These are phyloP conservation scores for Phenganax marumi DNA, from an alignment of 92 coral and sea anemone genomes.

Conservation along the genomic window DNA sequence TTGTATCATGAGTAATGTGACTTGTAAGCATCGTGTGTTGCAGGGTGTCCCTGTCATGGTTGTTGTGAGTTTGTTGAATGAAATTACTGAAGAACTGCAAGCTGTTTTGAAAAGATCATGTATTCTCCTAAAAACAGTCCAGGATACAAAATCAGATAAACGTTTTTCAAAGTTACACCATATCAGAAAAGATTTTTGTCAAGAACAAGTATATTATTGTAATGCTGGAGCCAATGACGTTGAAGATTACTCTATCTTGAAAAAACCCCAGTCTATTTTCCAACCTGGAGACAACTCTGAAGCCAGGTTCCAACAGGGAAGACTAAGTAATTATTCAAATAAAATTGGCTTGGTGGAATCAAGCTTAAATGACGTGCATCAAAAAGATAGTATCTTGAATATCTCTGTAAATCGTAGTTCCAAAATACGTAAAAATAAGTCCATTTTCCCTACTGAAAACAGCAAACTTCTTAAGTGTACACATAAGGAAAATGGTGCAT, in stretches of 20 bases:
- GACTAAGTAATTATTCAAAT: too few relatives aligned
- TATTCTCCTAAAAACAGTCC: constrained; percentile 9
- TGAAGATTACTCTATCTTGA: too few relatives aligned
- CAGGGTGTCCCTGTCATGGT: constrained; percentile 80
- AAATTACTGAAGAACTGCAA: constrained; percentile 63
- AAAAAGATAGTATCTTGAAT: too few relatives aligned
- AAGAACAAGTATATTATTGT: background rate
- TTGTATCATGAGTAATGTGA: background rate
- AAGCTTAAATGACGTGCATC: too few relatives aligned
- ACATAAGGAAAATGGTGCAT: background rate
- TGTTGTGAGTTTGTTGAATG: constrained; percentile 63
- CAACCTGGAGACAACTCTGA: too few relatives aligned
- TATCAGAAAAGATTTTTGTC: background rate
- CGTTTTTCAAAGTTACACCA: background rate
- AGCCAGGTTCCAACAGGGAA: too few relatives aligned
- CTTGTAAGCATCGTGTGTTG: background rate
- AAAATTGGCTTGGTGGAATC: too few relatives aligned
- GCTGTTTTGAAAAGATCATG: constrained; percentile 40
- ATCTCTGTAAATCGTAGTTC: too few relatives aligned
- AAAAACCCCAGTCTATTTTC: too few relatives aligned
- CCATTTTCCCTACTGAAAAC: background rate
- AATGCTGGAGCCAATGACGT: too few relatives aligned
- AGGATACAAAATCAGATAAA: background rate
- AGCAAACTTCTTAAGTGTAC: background rate
- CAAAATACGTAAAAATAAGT: too few relatives aligned